A percentile compares a stretch with the other conserved stretches of the same genome.
phyloP scores from a whole-genome alignment of 2,888 invertebrate species.

The Clostera curtula region DNA sequence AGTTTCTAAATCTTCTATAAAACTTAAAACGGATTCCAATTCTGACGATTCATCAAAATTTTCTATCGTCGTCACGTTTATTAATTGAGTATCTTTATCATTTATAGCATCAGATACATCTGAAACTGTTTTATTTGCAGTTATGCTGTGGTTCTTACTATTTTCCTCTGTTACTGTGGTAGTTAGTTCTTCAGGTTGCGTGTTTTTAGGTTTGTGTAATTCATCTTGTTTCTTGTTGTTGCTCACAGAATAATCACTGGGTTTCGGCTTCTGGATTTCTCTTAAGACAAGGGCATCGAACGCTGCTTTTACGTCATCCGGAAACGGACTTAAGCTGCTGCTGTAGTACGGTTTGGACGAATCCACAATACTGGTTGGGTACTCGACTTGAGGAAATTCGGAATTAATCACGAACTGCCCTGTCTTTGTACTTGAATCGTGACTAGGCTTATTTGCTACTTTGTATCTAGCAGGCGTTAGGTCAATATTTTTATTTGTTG shows the following conservation, averaged over 20 bases:
- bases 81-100: background rate
- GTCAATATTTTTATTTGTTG: conserved; percentile 12
- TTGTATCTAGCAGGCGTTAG: conserved; percentile 25
- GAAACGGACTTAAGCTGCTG: conserved; percentile 36
- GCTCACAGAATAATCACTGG: conserved; percentile 3
- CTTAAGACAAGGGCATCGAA: conserved; percentile 20
- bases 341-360: conserved; percentile 41
- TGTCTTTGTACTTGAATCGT: conserved; percentile 9
- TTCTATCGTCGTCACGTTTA: conserved; percentile 2
- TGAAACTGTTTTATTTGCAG: too few relatives aligned
- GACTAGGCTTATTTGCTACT: conserved; percentile 13
- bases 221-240: conserved; percentile 1
- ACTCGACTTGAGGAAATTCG: conserved; percentile 40
- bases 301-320: conserved; percentile 35
- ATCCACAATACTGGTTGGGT: conserved; percentile 35
- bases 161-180: conserved; percentile 6
- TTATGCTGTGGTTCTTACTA: too few relatives aligned
- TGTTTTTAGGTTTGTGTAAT: conserved; percentile 5
- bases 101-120: conserved; percentile 1
- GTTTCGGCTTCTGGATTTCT: conserved; percentile 9
- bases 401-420: too few relatives aligned
- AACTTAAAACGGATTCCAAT: conserved; percentile 4
- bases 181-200: conserved; percentile 5
- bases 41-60: conserved; percentile 4
- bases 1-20: conserved; percentile 8